phyloP scores from a whole-genome alignment of 2,888 invertebrate genomes.

The Campoplex nolae region DNA sequence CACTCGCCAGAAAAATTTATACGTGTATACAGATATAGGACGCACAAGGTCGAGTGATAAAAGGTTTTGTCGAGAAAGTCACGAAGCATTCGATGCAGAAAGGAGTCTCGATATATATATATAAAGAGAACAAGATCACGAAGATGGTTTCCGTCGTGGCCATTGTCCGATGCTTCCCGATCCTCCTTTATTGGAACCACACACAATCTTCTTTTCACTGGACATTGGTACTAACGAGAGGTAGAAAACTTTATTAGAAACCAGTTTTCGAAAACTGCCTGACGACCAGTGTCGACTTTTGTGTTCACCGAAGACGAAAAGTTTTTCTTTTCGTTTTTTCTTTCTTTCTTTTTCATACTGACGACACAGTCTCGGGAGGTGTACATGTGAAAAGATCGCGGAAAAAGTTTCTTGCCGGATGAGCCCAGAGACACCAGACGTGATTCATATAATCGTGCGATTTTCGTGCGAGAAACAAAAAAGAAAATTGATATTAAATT shows the following conservation, averaged over 20 bases:
- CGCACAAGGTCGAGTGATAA: conserved; percentile 4
- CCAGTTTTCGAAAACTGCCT: conserved; percentile 60
- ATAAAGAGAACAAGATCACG: conserved; percentile 20
- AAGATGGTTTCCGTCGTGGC: conserved; percentile 46
- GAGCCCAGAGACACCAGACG: conserved; percentile 43
- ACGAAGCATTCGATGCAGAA: conserved; percentile 56
- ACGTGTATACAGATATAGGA: conserved; percentile 4
- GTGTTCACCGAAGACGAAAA: conserved; percentile 40
- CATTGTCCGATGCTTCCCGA: conserved; percentile 50
- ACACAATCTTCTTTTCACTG: conserved; percentile 39
- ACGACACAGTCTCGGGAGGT: not conserved
- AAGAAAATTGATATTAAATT: conserved; percentile 10
- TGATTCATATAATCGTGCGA: conserved; percentile 55
- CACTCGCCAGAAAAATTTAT: conserved; percentile 6
- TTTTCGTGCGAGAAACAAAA: not conserved
- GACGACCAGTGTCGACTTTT: conserved; percentile 17
- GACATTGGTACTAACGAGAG: conserved; percentile 62
- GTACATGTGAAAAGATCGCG: conserved; percentile 47
- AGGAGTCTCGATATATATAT: conserved; percentile 18
- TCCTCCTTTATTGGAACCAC: conserved; percentile 31
- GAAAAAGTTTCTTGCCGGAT: conserved; percentile 38
- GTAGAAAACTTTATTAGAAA: conserved; percentile 68
- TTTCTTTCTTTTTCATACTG: conserved; percentile 42
- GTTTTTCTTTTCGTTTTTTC: too few species aligned
- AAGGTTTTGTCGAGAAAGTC: conserved; percentile 48